phyloP scores from a whole-genome alignment of 2,113 vertebrate genomes.

The Campylomormyrus numenius region DNA sequence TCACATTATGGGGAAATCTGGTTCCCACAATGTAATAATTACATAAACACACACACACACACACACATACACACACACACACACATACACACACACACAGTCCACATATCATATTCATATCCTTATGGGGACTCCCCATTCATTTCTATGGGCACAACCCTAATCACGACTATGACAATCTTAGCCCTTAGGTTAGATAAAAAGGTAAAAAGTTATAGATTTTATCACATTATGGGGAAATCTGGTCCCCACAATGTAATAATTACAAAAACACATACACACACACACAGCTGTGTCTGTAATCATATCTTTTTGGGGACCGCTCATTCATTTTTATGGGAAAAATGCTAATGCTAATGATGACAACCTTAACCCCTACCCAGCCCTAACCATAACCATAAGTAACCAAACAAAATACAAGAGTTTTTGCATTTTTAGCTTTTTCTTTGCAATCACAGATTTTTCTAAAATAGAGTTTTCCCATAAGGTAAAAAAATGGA shows the following conservation, averaged over 20 bases:
- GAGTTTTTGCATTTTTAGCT: too few species aligned
- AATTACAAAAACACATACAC: not conserved
- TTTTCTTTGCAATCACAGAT: too few species aligned
- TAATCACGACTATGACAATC: not conserved
- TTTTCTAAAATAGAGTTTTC: too few species aligned
- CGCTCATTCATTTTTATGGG: too few species aligned
- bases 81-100: not conserved
- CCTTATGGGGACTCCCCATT: not conserved
- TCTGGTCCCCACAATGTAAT: not conserved
- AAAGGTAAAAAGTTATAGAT: not conserved
- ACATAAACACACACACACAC: too few species aligned
- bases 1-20: not conserved
- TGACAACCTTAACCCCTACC: too few species aligned
- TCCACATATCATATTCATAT: not conserved
- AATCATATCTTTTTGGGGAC: too few species aligned
- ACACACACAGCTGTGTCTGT: too few species aligned
- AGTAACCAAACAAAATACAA: too few species aligned
- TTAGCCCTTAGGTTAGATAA: not conserved
- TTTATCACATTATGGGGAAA: not conserved
- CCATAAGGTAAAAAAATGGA: too few species aligned
- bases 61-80: not conserved
- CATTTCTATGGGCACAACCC: not conserved
- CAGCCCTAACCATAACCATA: too few species aligned
- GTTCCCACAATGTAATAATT: not conserved
- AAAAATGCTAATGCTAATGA: too few species aligned